Percentiles rank a stretch among this genome's conserved stretches.
phyloP scores from a whole-genome alignment of 2,797 vertebrate species.

The Platyrinchus mystaceus region DNA sequence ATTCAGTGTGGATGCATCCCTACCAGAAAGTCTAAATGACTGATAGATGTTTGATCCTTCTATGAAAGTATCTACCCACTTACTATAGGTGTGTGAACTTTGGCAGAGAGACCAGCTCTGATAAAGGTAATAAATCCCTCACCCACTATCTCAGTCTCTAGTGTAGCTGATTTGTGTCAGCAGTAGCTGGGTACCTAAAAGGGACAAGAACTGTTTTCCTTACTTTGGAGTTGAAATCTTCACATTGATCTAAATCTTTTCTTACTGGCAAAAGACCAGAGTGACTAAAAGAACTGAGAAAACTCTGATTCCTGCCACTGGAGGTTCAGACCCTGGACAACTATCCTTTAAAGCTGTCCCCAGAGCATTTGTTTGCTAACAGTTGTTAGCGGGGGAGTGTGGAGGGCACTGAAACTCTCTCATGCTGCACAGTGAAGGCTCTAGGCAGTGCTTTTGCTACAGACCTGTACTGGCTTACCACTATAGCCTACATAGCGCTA shows the following conservation, averaged over 20 bases:
- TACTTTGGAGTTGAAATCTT: not conserved
- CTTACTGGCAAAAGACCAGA: not conserved
- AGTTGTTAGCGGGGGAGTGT: not conserved
- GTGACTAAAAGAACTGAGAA: not conserved
- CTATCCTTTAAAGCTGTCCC: not conserved
- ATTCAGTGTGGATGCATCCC: not conserved
- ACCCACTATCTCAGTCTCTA: not conserved
- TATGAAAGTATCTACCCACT: not conserved
- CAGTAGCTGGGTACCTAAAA: not conserved
- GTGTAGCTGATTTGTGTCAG: not conserved
- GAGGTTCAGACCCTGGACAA: not conserved
- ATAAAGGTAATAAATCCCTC: not conserved
- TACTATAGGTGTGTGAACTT: rapidly evolving
- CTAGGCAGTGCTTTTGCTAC: not conserved
- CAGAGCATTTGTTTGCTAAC: not conserved
- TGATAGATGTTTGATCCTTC: not conserved
- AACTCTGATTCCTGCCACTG: not conserved
- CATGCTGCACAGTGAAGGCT: rapidly evolving
- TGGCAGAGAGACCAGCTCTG: not conserved
- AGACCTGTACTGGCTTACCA: not conserved
- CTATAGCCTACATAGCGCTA: not conserved
- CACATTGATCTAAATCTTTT: not conserved
- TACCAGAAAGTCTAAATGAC: not conserved
- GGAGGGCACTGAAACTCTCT: not conserved
- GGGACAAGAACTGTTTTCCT: not conserved